Evolutionary conservation across 2,888 invertebrate genomes (phyloP).

Genomic region (Agrochola macilenta): DNA sequence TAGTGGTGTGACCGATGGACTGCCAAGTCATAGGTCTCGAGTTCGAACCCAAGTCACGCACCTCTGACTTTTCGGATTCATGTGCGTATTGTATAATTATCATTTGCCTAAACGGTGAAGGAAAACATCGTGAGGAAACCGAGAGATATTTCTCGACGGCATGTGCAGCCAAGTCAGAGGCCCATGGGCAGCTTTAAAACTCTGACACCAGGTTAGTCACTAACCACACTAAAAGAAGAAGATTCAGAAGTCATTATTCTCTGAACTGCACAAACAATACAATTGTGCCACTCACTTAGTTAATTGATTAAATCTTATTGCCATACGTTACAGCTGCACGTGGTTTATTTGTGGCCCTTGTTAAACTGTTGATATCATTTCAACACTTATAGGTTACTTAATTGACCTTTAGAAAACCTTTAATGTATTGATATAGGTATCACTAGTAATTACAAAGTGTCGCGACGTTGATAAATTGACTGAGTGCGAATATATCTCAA

Average conservation of each 20-base stretch:
- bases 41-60: no score
- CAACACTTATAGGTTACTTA: constrained; percentile 26
- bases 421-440: constrained; percentile 35
- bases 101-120: no score
- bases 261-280: constrained; percentile 8
- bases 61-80: no score
- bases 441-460: neutral
- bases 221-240: no score
- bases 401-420: constrained; percentile 36
- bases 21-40: no score
- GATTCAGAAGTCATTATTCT: constrained; percentile 13
- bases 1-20: no score
- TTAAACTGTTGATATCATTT: constrained; percentile 4
- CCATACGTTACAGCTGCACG: constrained; percentile 38
- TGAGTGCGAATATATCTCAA: neutral
- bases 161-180: no score
- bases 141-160: no score
- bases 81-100: no score
- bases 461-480: neutral
- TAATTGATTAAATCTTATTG: constrained; percentile 41
- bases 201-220: no score
- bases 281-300: constrained; percentile 36
- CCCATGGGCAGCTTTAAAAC: no score
- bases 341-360: constrained; percentile 36
- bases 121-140: no score